phyloP scores from a whole-genome alignment of 2,888 invertebrate genomes.

The Lepidochitona cinerea region DNA sequence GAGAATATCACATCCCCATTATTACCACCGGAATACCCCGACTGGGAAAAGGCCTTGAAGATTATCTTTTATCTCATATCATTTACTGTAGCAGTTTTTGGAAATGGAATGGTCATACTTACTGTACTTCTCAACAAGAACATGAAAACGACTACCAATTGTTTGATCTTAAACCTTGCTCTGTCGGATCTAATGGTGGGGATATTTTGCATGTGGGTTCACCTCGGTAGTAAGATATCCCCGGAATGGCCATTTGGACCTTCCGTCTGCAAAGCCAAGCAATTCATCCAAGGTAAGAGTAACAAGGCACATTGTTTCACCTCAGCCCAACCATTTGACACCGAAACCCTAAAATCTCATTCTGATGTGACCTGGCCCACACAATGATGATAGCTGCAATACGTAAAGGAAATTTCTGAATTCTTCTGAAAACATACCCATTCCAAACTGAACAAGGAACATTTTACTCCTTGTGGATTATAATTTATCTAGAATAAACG shows the following conservation, averaged over 20 bases:
- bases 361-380: no score
- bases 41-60: constrained; percentile 50
- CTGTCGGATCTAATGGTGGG: constrained; percentile 61
- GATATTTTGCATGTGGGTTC: constrained; percentile 64
- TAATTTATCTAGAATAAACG: no score
- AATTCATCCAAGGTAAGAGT: constrained; percentile 61
- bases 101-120: constrained; percentile 55
- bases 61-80: constrained; percentile 52
- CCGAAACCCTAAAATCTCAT: no score
- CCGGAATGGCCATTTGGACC: constrained; percentile 56
- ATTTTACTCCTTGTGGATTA: no score
- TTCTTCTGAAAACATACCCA: no score
- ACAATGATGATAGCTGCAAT: no score
- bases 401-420: no score
- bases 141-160: constrained; percentile 56
- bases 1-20: constrained; percentile 9
- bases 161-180: constrained; percentile 59
- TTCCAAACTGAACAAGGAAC: no score
- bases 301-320: no score
- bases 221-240: constrained; percentile 54
- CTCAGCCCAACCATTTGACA: no score
- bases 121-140: constrained; percentile 48
- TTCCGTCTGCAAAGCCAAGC: constrained; percentile 54
- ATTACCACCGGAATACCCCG: constrained; percentile 16
- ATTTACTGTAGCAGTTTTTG: constrained; percentile 51